Base-by-base conservation (phyloP, 2,888 invertebrate genomes). In the Elgonia sp. region DNA sequence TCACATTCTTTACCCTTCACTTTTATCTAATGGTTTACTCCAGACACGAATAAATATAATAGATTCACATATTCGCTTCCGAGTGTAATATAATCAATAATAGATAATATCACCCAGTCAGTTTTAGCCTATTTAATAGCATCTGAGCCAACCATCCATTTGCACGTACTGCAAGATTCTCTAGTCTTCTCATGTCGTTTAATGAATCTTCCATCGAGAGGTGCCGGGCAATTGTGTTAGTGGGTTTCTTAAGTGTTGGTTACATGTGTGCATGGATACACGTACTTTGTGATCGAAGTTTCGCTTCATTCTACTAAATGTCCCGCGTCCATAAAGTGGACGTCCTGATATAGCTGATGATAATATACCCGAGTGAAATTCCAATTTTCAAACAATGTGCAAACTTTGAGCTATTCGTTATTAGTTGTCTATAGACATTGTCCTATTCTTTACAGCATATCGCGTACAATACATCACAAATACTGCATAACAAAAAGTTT, bases 251-350 rank as follows among this genome's bases (percentile, higher is more conserved):
- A 82, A 42, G 82, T 82, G 37, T 81, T 42, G 37, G 53, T 73
- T 72, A 65, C 81, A 65, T 29, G 29, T 29, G 29, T 73, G 62
- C 70, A 70, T 40, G 70, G 60, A 50, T 20, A 55, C 42, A 62
- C 67, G 73, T 55, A 50, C 14, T 20, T 16, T 21, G 73, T 20
- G 72, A 82, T 82, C 82, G 46, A 82, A 73, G 57, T n/a, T 73
- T 63, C 63, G 20, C 50, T 73, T 65, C 57, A 29, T 82, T 67
- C 73, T 70, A 57, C 82, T 63, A 82, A 73, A 82, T 73, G 82
- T 37, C 42, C 60, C 29, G 39, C 57, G 65, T 57, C 37, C 65
- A 62, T 72, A 81, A 82, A 82, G 67, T 55, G 20, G 57, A 67
- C 73, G 65, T 21, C 40, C 42, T 65, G n/a, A 42, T 67, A 65